Conservation (phyloP, 2,888 invertebrate genomes). For the Drosophila emarginata region DNA sequence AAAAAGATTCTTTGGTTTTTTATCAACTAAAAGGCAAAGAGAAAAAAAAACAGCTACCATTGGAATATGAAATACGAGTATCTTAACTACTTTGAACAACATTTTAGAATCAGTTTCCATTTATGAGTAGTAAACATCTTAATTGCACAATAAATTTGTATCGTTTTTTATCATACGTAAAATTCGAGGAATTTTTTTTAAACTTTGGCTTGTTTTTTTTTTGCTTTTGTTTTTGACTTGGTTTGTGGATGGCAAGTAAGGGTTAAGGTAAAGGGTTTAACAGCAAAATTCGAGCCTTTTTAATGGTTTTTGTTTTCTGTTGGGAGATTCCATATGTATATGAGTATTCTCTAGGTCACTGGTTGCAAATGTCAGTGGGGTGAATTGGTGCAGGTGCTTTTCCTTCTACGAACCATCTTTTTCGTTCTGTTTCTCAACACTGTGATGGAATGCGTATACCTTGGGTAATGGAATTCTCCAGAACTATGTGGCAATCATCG, state of each 20-base stretch:
- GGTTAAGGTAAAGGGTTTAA: constrained; percentile 33
- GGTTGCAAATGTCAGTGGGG: constrained; percentile 72
- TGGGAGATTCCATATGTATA: constrained; percentile 67
- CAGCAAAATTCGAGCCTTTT: constrained; percentile 46
- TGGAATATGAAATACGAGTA: constrained; percentile 40
- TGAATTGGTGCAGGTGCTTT: constrained; percentile 21
- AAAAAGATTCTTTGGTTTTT: constrained; percentile 64
- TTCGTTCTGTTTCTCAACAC: constrained; percentile 66
- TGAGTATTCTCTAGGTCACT: constrained; percentile 77
- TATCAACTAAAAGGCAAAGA: constrained; percentile 19
- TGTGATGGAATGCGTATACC: constrained; percentile 83
- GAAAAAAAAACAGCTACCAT: constrained; percentile 59
- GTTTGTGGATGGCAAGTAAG: constrained; percentile 28
- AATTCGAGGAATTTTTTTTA: constrained; percentile 45
- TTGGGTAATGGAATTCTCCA: constrained; percentile 92
- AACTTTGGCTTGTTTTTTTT: constrained; percentile 11
- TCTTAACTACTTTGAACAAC: constrained; percentile 59
- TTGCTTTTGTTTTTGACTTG: constrained; percentile 64
- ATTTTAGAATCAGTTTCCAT: constrained; percentile 51
- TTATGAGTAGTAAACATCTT: constrained; percentile 50
- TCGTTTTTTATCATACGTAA: constrained; percentile 25
- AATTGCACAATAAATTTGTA: constrained; percentile 63
- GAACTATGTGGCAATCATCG: constrained; percentile 91
- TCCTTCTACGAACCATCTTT: not conserved
- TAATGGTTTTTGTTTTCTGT: not conserved